Percentiles rank a stretch among this genome's conserved stretches.
phyloP scores from a whole-genome alignment of 2,113 vertebrate species.

The Forbesichthys papilliferus region DNA sequence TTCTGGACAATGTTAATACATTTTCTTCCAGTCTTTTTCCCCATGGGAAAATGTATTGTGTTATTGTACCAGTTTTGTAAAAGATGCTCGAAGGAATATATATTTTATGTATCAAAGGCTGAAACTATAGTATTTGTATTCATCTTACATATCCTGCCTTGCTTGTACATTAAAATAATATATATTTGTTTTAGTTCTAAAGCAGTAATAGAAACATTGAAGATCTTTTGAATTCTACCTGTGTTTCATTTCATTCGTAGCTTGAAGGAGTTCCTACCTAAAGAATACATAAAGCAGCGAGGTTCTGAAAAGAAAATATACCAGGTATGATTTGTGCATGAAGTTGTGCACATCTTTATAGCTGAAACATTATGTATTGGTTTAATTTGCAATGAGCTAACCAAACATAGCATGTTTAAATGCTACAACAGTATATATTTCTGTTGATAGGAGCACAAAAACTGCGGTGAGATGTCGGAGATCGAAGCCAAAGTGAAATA shows the following conservation, averaged over 20 bases:
- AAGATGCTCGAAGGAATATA: neutral
- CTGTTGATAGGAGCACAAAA: slow-evolving; percentile 89
- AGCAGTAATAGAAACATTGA: neutral
- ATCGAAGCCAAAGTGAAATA: slow-evolving; percentile 98
- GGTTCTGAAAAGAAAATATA: slow-evolving; percentile 80
- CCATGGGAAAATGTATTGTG: neutral
- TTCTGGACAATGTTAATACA: neutral
- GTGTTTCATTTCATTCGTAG: slow-evolving; percentile 51
- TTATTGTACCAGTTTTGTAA: neutral
- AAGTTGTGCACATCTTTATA: neutral
- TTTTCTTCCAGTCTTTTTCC: neutral
- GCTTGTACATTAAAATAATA: neutral
- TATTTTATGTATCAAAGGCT: neutral
- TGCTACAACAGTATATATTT: slow-evolving; percentile 1
- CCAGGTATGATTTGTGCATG: slow-evolving; percentile 64
- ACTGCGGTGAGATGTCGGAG: slow-evolving; percentile 95
- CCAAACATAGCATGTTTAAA: neutral
- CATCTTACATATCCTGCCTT: neutral
- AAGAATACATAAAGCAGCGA: slow-evolving; percentile 83
- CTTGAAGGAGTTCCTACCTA: slow-evolving; percentile 82
- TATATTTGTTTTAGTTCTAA: neutral
- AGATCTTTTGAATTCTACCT: slow-evolving; percentile 1
- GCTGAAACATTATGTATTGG: neutral
- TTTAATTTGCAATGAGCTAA: neutral
- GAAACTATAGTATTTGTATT: slow-evolving; percentile 1